Evolutionary conservation across 1,140 invertebrate species (phyloP), one percentile per base, ranked within the genome.

Genomic region (Saccostrea glomerata): DNA sequence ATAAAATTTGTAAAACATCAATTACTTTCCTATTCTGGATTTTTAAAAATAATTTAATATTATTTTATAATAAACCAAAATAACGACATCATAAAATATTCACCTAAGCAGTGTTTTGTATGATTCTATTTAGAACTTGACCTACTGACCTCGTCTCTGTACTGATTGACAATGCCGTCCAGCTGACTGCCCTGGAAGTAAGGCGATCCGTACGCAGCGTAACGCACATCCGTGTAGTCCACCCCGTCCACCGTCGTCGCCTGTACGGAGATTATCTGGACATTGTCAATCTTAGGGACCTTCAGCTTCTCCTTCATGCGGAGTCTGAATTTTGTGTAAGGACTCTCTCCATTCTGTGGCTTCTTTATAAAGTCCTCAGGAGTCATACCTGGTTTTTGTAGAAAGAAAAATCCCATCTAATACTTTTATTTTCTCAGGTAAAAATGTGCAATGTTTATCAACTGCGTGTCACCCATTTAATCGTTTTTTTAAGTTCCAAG

Each of bases 171-270:
- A 66, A 99, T 97, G 36, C 98, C 98, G 94, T 99, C 98, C 66
- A 99, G 96, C 95, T 97, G 96, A 0, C 98, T 97, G 0, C 98
- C 97, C 92, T 99, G 98, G 92, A 98, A 98, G 94, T 98, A 99
- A 2, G 98, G 98, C 0, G 98, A 98, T 1, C 98, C 98, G 95
- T 99, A 98, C 12, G 98, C 98, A 1, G 98, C 97, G 94, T 98
- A 99, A 91, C 98, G 96, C 7, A 99, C 96, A 94, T 99, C 98
- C 0, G 92, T 87, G 56, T 88, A 89, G 25, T 87, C 88, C 47
- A 36, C 36, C 13, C 84, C 70, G 15, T 85, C 90, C 20, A 83
- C 40, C 0, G 9, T 84, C 58, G 36, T 66, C 55, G 91, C 89
- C 66, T 86, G 85, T 6, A 99, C 98, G 95, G 98, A 98, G 92